Conservation (phyloP, 2,113 vertebrate species). For the Semicossyphus pulcher region DNA sequence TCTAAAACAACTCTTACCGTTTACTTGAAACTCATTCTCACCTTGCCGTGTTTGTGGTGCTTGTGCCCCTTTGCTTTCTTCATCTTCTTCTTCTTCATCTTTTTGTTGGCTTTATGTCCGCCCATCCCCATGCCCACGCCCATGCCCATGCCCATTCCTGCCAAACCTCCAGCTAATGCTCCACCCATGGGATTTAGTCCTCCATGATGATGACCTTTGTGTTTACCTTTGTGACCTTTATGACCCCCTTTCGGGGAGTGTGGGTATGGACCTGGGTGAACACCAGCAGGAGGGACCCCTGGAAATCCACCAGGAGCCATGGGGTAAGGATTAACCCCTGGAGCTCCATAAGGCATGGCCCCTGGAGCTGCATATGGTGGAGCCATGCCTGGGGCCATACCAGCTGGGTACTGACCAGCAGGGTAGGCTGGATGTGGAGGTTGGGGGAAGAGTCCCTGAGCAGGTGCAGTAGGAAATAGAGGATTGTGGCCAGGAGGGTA, state of each 20-base stretch:
- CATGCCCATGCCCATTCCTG: conserved; percentile 40
- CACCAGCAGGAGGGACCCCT: conserved; percentile 64
- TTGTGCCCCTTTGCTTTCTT: conserved; percentile 85
- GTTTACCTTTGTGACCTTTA: conserved; percentile 45
- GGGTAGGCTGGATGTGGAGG: conserved; percentile 67
- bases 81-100: conserved; percentile 85
- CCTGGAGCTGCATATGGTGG: conserved; percentile 47
- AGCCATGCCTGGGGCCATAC: conserved; percentile 70
- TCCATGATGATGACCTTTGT: conserved; percentile 57
- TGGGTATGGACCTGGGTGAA: conserved; percentile 71
- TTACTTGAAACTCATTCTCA: conserved; percentile 58
- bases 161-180: conserved; percentile 69
- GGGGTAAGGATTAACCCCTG: conserved; percentile 61
- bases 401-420: conserved; percentile 61
- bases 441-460: conserved; percentile 68
- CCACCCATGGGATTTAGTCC: conserved; percentile 67
- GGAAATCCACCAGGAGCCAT: conserved; percentile 68
- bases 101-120: conserved; percentile 82
- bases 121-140: conserved; percentile 67
- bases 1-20: neutral
- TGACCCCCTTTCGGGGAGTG: conserved; percentile 72
- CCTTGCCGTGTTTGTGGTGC: conserved; percentile 83
- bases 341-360: conserved; percentile 53
- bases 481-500: conserved; percentile 77
- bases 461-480: conserved; percentile 60